Percentiles rank a stretch among this genome's conserved stretches.
Evolutionary conservation across 2,888 invertebrate genomes (phyloP).

Genomic region (Sclerodermus sp.): DNA sequence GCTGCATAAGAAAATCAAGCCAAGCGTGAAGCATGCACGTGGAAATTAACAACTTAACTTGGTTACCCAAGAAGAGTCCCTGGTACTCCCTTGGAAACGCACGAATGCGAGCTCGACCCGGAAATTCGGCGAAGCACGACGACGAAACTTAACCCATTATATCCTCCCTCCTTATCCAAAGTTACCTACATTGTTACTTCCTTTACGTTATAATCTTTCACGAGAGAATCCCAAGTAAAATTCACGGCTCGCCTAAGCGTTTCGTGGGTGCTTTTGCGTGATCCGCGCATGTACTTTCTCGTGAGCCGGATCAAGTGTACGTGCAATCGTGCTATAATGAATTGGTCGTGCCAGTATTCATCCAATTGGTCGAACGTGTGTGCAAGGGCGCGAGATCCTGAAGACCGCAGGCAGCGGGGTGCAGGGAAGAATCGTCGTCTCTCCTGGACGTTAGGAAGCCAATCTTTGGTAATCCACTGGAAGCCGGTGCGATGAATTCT

Average conservation of each 20-base stretch:
- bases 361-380: too few relatives aligned
- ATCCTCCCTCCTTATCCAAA: conserved; percentile 19
- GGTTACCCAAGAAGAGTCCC: conserved; percentile 35
- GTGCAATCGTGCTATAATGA: too few relatives aligned
- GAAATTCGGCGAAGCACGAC: conserved; percentile 44
- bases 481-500: too few relatives aligned
- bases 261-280: too few relatives aligned
- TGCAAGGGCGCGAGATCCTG: too few relatives aligned
- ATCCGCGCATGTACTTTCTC: too few relatives aligned
- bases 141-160: conserved; percentile 48
- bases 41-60: conserved; percentile 43
- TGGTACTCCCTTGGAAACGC: conserved; percentile 29
- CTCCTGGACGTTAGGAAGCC: too few relatives aligned
- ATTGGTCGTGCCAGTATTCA: too few relatives aligned
- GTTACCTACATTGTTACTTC: conserved; percentile 32
- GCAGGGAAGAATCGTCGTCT: too few relatives aligned
- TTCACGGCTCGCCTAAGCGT: neutral
- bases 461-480: too few relatives aligned
- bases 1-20: conserved; percentile 35
- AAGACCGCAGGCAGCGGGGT: too few relatives aligned
- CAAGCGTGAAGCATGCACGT: conserved; percentile 31
- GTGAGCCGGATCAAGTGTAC: too few relatives aligned
- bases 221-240: conserved; percentile 1
- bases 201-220: conserved; percentile 33
- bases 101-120: conserved; percentile 34